A percentile compares a stretch with the other conserved stretches of the same genome.
phyloP scores from a whole-genome alignment of 2,888 invertebrate species.

The Diarsia mendica region DNA sequence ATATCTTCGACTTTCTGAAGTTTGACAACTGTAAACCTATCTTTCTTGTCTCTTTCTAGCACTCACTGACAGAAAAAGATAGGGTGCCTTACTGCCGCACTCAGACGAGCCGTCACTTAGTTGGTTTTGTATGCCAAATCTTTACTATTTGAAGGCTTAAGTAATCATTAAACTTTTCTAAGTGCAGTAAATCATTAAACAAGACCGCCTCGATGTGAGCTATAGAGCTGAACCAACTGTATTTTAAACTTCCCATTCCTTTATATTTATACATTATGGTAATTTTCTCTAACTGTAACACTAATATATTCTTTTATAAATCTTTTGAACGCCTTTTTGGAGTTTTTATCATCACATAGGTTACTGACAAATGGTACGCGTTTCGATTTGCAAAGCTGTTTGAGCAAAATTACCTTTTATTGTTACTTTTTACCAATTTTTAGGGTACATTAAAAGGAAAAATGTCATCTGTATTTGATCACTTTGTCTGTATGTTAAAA shows the following conservation, averaged over 20 bases:
- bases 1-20: not conserved
- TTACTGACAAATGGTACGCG: not conserved
- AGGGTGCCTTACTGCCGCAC: not conserved
- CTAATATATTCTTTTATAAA: slow-evolving; percentile 5
- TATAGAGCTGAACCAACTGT: not conserved
- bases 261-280: slow-evolving; percentile 5
- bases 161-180: too few relatives aligned
- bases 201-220: not conserved
- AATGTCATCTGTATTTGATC: not conserved
- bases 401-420: slow-evolving; percentile 23
- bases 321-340: slow-evolving; percentile 12
- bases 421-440: not conserved
- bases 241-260: not conserved
- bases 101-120: too few relatives aligned
- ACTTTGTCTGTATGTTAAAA: not conserved
- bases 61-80: not conserved
- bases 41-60: not conserved
- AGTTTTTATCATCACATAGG: slow-evolving; percentile 2
- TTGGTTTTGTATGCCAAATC: too few relatives aligned
- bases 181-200: not conserved
- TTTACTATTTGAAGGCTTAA: too few relatives aligned
- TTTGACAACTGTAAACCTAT: not conserved
- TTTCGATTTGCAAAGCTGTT: not conserved
- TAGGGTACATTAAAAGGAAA: not conserved
- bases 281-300: not conserved